Evolutionary conservation across 1,140 invertebrate genomes (phyloP).

Genomic region (Nymphalis io): DNA sequence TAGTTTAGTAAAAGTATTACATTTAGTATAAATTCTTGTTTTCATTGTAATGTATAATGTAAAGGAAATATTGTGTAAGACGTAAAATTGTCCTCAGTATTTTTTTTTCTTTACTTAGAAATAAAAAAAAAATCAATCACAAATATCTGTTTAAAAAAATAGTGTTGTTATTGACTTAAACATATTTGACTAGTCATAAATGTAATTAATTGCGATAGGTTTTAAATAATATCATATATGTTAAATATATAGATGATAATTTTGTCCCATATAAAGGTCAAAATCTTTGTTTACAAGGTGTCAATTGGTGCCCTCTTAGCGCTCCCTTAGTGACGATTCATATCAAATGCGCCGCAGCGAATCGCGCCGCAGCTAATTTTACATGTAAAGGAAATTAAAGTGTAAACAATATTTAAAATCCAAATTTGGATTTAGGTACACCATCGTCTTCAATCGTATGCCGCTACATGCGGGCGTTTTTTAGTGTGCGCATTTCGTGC

Average conservation of each 20-base stretch:
- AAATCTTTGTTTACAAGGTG: slow-evolving; percentile 21
- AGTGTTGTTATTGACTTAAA: slow-evolving; percentile 23
- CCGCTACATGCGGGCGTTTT: too few species aligned
- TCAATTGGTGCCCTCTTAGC: slow-evolving; percentile 28
- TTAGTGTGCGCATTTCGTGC: too few species aligned
- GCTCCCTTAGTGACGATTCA: background rate
- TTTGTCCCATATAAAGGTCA: slow-evolving; percentile 5
- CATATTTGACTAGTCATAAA: slow-evolving; percentile 34
- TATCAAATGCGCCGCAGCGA: too few species aligned
- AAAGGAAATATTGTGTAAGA: slow-evolving; percentile 1
- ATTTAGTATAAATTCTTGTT: slow-evolving; percentile 3
- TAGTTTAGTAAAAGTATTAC: slow-evolving; percentile 1
- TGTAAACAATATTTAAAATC: too few species aligned
- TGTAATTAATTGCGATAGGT: slow-evolving; percentile 11
- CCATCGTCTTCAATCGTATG: too few species aligned
- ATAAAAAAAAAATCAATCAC: slow-evolving; percentile 13
- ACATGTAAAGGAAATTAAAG: too few species aligned
- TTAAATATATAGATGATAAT: slow-evolving; percentile 6
- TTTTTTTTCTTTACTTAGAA: slow-evolving; percentile 3
- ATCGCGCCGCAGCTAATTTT: too few species aligned
- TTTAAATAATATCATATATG: slow-evolving; percentile 18
- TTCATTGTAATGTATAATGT: background rate
- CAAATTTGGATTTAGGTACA: too few species aligned
- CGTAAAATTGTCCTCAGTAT: slow-evolving; percentile 1
- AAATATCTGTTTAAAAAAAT: slow-evolving; percentile 5